Base-by-base conservation (phyloP, 1,140 invertebrate species). In the Microplitis demolitor region DNA sequence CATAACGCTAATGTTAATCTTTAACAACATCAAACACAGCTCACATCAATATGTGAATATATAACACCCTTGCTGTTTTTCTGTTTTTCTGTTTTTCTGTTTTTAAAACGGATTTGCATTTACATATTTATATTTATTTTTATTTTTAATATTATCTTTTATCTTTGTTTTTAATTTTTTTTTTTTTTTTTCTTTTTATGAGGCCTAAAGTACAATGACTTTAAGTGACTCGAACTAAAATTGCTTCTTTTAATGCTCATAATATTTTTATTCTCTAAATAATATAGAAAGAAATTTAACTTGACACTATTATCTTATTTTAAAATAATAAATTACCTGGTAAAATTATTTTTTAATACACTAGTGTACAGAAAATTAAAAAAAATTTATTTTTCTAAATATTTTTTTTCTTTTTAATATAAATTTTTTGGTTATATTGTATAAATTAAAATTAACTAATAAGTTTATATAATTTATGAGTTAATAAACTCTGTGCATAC, bases 1-100 rank as follows among this genome's bases (percentile, higher is more conserved):
- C 77, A 74, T 24, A 24, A 24, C 75, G 14, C 9, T 4, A 78
- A 69, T 51, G 74, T 79, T 31, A 34, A 9, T 31, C 74, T 83
- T 33, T 83, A 84, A 13, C 82, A 86, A 63, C 78, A 80, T 58
- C 80, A 79, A 63, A 78, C 82, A 64, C 13, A 6, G 45, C 72
- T 85, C 53, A 80, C 83, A 31, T 73, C 84, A 8, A 84, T 82
- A 74, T 83, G 77, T 84, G 70, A 69, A 62, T 34, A 34, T 34
- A 9, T 61, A 31, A 33, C 54, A 56, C 4, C 4, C 8, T 34
- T 61, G 2, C 16, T n/a, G n/a, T n/a, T n/a, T n/a, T n/a, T n/a
- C n/a, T n/a, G n/a, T n/a, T n/a, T 33, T 4, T 37, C n/a, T 50
- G 45, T 50, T 13, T 6, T 13, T 50, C 13, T 14, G 2, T 13